Evolutionary conservation across 2,797 vertebrate species (phyloP), one percentile per base, ranked within the genome.

Genomic region (Paramormyrops hopkinsi): DNA sequence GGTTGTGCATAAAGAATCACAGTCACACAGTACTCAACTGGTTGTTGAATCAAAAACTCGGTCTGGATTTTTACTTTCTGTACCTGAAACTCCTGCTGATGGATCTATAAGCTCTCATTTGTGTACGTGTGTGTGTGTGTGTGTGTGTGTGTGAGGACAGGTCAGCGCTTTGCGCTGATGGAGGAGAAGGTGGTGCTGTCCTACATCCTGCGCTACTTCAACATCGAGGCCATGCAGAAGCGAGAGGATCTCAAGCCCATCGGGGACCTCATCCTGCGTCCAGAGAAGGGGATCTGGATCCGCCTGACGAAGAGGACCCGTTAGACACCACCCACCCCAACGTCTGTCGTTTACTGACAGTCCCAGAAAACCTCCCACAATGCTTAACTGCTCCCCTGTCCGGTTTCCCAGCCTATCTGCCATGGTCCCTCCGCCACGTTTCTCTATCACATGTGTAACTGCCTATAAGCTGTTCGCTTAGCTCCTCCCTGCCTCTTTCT

Each of bases 181-280:
- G 98, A 99, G 91, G 98, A 99, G 92, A 99, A 99, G 90, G 93
- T 96, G 87, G n/a, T 99, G 62, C 89, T 99, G 90, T 95, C 97
- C 0, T 93, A 94, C 56, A 92, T 99, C 88, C 93, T 99, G 90
- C 96, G 97, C 0, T 94, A 91, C 76, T 99, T 98, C 88, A 96
- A 93, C 82, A 90, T 99, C 0, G 96, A 97, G 88, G 96, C 96
- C 0, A 95, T 91, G 91, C 98, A 99, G 92, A 95, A 92, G 41
- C 94, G 92, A 0, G 97, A 98, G 22, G 97, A 98, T 0, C 95
- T 99, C 33, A 92, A 92, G 3, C 94, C 96, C 0, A 0, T 93
- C 0, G 98, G 96, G 87, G 97, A 98, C 19, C 94, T 99, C 82
- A 96, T 99, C 93, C 97, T 99, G 92, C 96, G 98, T 76, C 97